These are phyloP conservation scores for Ridgeia piscesae DNA, from an alignment of 1,140 invertebrate species.

Conservation along the genomic window DNA sequence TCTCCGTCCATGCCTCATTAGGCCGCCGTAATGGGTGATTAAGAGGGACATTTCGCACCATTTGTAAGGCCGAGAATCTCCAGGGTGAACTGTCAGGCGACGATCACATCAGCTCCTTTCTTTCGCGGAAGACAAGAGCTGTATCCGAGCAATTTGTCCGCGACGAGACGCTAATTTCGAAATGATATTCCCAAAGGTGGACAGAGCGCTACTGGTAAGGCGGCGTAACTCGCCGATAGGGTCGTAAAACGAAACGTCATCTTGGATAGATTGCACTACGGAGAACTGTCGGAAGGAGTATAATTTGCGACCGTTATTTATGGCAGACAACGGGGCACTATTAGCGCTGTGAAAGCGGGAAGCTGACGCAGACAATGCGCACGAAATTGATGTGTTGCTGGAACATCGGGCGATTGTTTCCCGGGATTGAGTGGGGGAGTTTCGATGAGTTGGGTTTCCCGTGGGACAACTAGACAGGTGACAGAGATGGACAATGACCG, in stretches of 20 bases:
- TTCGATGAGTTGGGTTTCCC: not conserved
- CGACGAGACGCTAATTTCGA: not conserved
- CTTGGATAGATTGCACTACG: not conserved
- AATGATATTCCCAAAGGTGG: not conserved
- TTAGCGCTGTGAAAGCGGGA: not conserved
- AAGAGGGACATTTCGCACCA: not conserved
- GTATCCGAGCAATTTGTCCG: not conserved
- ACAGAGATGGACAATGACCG: not conserved
- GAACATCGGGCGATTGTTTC: not conserved
- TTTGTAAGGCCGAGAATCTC: not conserved
- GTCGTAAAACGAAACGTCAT: not conserved
- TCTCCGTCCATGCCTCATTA: not conserved
- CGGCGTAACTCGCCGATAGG: not conserved
- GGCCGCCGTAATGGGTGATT: not conserved
- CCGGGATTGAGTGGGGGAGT: not conserved
- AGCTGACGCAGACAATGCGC: not conserved
- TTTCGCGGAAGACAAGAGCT: not conserved
- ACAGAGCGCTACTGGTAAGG: not conserved
- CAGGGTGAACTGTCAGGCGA: not conserved
- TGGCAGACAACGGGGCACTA: not conserved
- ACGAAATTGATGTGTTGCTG: not conserved
- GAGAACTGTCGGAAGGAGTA: not conserved
- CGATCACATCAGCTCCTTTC: not conserved
- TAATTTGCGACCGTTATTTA: not conserved
- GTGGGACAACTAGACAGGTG: not conserved